Base-by-base conservation (phyloP, 2,888 invertebrate genomes). In the Mythimna lalbum region DNA sequence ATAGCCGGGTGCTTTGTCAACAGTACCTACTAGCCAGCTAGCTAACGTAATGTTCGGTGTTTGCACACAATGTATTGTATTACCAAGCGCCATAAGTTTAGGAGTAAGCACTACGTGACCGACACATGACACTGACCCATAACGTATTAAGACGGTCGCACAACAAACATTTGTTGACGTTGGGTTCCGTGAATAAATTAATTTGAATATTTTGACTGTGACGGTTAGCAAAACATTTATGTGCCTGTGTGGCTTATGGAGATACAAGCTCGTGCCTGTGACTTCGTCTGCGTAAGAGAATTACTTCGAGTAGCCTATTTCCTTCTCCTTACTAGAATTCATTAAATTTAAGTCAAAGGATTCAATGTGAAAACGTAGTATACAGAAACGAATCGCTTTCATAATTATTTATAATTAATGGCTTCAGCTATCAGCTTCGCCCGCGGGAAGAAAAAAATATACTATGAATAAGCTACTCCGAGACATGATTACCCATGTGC, bases 71-170 rank as follows among this genome's bases (percentile, higher is more conserved):
- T 89, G 91, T 93, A 89, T 93, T 90, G 88, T 91, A 90, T 94
- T 93, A 89, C 93, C 88, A 88, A 90, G 88, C 89, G 90, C 90
- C 91, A 90, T 92, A 91, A 92, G 88, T 92, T 93, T 90, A 90
- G 89, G 89, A 90, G 91, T 93, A 93, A 94, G 93, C 93, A 92
- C 88, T 94, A 93, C 93, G 93, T 94, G 93, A 93, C 89, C 87
- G 94, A 89, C 89, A 94, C 90, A 85, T 90, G 94, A 95, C 94
- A 93, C 95, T 94, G 92, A 91, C 91, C 91, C 89, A 91, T 91
- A 90, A 88, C 84, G 84, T 73, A 71, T 70, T 85, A 86, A 84
- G 86, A 83, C 80, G 76, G 73, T 69, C 79, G 73, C 77, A 78
- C 78, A 69, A 74, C 68, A 70, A 75, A 79, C 84, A 81, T 79